Conservation (phyloP, 2,797 vertebrate genomes). For the Poecilia gillii region DNA sequence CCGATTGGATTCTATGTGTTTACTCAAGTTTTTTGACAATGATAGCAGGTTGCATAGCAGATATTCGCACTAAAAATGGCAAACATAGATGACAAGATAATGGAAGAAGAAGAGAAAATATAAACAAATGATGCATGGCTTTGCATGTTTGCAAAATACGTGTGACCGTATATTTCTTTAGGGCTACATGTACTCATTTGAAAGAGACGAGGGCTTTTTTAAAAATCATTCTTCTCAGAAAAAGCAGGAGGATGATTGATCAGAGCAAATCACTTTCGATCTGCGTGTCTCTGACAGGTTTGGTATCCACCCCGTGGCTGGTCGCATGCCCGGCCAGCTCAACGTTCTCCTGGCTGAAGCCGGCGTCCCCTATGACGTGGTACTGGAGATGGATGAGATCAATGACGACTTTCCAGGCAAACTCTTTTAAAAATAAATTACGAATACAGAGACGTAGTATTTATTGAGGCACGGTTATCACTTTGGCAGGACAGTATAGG, state of each 20-base stretch:
- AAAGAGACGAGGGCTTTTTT: not conserved
- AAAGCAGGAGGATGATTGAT: not conserved
- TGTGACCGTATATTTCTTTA: not conserved
- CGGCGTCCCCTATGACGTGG: slow-evolving; percentile 85
- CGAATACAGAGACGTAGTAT: slow-evolving; percentile 2
- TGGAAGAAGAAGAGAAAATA: not conserved
- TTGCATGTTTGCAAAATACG: not conserved
- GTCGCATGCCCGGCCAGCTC: slow-evolving; percentile 85
- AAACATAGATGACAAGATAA: no score
- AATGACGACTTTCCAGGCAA: slow-evolving; percentile 86
- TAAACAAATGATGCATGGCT: not conserved
- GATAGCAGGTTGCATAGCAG: not conserved
- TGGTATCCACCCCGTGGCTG: slow-evolving; percentile 86
- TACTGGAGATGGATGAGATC: slow-evolving; percentile 89
- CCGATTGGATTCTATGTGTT: not conserved
- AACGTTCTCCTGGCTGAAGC: slow-evolving; percentile 86
- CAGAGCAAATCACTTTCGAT: not conserved
- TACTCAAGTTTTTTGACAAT: not conserved
- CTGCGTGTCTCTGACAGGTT: slow-evolving; percentile 69
- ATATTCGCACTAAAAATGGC: not conserved
- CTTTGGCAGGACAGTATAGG: slow-evolving; percentile 18
- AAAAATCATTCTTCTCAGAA: not conserved
- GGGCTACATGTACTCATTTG: not conserved
- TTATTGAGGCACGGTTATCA: slow-evolving; percentile 12
- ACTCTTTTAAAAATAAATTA: not conserved